These are phyloP conservation scores for Pachypsylla venusta DNA, from an alignment of 1,140 invertebrate genomes.

Conservation along the genomic window DNA sequence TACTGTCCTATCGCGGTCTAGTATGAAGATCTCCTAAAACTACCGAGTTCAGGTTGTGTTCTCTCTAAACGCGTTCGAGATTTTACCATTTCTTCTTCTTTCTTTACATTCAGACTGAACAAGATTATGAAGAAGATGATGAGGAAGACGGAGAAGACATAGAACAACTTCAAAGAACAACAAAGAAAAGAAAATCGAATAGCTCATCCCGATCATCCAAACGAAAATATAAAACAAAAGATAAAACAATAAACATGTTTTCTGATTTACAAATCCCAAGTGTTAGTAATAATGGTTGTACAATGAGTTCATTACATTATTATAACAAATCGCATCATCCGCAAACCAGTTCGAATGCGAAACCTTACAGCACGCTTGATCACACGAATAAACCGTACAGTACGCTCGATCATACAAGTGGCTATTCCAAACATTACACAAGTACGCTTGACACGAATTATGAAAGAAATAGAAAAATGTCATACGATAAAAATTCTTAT, in stretches of 20 bases:
- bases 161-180: background rate
- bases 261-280: constrained; percentile 19
- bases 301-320: constrained; percentile 18
- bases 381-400: background rate
- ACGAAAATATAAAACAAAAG: background rate
- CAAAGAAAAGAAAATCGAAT: background rate
- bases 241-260: constrained; percentile 11
- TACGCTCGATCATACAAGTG: too few species aligned
- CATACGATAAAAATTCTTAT: background rate
- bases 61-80: too few species aligned
- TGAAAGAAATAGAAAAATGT: background rate
- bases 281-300: constrained; percentile 20
- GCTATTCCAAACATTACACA: too few species aligned
- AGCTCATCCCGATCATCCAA: background rate
- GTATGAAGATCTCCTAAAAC: too few species aligned
- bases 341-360: too few species aligned
- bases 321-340: constrained; percentile 17
- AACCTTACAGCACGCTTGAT: background rate
- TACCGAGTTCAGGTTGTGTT: too few species aligned
- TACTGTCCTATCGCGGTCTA: too few species aligned
- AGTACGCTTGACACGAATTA: too few species aligned
- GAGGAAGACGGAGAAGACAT: background rate
- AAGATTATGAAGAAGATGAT: constrained; percentile 5
- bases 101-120: background rate
- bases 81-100: too few species aligned